phyloP scores from a whole-genome alignment of 2,888 invertebrate species.

The Lasioglossum zephyrum region DNA sequence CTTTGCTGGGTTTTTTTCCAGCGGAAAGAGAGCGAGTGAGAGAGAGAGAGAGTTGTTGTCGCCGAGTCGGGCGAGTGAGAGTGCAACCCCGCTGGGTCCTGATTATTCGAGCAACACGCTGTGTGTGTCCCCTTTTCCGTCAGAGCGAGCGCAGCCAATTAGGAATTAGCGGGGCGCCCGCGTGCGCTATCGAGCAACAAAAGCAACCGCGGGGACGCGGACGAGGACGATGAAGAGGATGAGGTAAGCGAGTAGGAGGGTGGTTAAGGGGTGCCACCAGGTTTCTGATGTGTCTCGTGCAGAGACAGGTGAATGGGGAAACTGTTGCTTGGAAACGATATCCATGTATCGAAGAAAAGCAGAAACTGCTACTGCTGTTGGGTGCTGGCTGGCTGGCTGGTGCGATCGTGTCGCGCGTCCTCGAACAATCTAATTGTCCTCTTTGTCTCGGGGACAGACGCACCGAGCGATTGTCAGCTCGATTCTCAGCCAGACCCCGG shows the following conservation, averaged over 20 bases:
- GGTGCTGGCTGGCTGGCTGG: not conserved
- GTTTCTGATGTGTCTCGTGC: constrained; percentile 10
- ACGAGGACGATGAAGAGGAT: not conserved
- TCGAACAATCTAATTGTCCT: constrained; percentile 16
- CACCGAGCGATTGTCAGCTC: constrained; percentile 6
- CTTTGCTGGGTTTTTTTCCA: constrained; percentile 25
- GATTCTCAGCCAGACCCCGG: constrained; percentile 3
- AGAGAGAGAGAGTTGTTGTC: constrained; percentile 15
- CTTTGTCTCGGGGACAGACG: constrained; percentile 16
- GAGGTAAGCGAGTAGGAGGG: not conserved
- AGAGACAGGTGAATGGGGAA: not conserved
- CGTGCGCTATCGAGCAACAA: constrained; percentile 23
- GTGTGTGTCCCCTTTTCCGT: not conserved
- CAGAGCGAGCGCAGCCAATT: constrained; percentile 47
- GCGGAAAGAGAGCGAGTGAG: constrained; percentile 36
- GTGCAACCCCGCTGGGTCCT: constrained; percentile 44
- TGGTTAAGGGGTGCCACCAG: not conserved
- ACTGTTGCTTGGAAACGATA: constrained; percentile 23
- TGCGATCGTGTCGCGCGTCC: not conserved
- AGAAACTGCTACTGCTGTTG: not conserved
- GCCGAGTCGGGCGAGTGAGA: constrained; percentile 29
- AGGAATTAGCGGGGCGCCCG: constrained; percentile 35
- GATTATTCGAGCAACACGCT: constrained; percentile 59
- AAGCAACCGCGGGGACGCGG: not conserved
- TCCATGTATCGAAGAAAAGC: not conserved